Evolutionary conservation across 2,113 vertebrate species (phyloP).

Genomic region (Pteronura brasiliensis): DNA sequence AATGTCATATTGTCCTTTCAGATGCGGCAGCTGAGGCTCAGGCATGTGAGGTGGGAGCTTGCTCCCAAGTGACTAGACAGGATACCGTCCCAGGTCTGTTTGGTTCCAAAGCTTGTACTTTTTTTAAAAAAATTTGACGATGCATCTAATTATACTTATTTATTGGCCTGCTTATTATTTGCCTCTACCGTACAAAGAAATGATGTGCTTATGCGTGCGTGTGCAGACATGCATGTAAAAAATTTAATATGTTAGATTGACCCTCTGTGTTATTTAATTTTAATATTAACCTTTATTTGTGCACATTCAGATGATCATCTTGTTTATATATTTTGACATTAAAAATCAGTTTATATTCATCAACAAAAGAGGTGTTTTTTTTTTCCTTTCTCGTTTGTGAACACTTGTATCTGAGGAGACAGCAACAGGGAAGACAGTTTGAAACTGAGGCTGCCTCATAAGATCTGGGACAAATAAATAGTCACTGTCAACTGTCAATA

Average conservation of each 20-base stretch:
- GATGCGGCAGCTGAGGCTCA: not conserved
- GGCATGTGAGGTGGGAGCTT: not conserved
- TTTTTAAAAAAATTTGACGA: too few relatives aligned
- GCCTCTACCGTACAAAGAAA: not conserved
- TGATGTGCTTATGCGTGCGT: not conserved
- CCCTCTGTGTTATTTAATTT: not conserved
- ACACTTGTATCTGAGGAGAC: not conserved
- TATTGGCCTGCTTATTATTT: not conserved
- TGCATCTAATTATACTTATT: not conserved
- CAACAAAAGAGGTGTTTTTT: not conserved
- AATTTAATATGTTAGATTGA: not conserved
- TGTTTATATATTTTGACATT: conserved; percentile 2
- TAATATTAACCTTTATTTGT: not conserved
- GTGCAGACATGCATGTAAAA: not conserved
- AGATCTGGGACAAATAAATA: conserved; percentile 21
- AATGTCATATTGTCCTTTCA: not conserved
- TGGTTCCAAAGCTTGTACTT: not conserved
- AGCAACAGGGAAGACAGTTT: not conserved
- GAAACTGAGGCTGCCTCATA: not conserved
- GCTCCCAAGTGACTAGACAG: not conserved
- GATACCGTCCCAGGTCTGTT: not conserved
- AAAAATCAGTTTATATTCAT: conserved; percentile 7
- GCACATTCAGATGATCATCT: not conserved
- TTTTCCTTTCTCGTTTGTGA: not conserved
- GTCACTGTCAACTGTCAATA: not conserved